Evolutionary conservation across 2,888 invertebrate species (phyloP).

Genomic region (Arrhopalites spinosus): DNA sequence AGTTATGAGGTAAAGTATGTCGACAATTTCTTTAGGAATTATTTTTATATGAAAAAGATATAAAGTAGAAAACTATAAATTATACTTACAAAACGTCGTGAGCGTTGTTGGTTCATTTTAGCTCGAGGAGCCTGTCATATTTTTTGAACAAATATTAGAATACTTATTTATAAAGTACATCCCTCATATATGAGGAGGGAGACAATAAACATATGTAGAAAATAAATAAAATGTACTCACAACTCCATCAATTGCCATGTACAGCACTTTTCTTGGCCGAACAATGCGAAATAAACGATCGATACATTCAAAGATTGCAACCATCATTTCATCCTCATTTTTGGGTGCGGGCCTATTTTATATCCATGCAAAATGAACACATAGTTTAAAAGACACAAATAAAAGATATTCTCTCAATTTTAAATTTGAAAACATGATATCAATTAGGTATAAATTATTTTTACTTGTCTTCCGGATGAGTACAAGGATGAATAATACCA

Average conservation of each 20-base stretch:
- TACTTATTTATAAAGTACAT: neutral
- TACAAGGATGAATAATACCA: constrained; percentile 99
- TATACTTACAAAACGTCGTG: constrained; percentile 92
- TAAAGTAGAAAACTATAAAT: too few species aligned
- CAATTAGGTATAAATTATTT: constrained; percentile 29
- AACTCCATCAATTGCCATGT: constrained; percentile 99
- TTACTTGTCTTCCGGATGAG: constrained; percentile 94
- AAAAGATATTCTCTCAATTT: too few species aligned
- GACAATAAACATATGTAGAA: too few species aligned
- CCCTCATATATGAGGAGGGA: too few species aligned
- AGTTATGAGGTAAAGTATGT: too few species aligned
- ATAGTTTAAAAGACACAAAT: too few species aligned
- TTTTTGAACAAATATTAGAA: too few species aligned
- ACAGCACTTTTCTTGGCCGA: constrained; percentile 86
- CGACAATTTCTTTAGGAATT: too few species aligned
- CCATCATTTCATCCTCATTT: constrained; percentile 99
- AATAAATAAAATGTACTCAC: constrained; percentile 64
- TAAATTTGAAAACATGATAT: constrained; percentile 6
- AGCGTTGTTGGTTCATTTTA: constrained; percentile 99
- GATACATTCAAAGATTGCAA: constrained; percentile 97
- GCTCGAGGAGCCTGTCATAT: constrained; percentile 82
- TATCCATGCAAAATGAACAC: neutral
- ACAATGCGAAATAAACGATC: constrained; percentile 93
- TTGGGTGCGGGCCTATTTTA: constrained; percentile 89
- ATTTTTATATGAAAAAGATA: too few species aligned